Percentiles rank a stretch among this genome's conserved stretches.
These are phyloP conservation scores for Dasysyrphus tricinctus DNA, from an alignment of 2,888 invertebrate genomes.

Conservation along the genomic window DNA sequence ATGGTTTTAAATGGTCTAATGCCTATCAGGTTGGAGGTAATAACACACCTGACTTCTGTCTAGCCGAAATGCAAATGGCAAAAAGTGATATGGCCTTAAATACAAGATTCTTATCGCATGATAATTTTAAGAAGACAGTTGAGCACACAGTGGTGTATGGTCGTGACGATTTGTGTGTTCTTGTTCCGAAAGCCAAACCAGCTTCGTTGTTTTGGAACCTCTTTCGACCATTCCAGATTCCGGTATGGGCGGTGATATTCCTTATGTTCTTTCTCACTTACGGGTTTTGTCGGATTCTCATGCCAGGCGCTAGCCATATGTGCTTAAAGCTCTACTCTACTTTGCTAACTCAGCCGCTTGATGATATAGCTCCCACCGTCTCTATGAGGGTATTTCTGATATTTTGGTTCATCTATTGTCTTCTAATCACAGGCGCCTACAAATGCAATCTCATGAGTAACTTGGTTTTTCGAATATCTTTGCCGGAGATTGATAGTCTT, in stretches of 20 bases:
- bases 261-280: slow-evolving; percentile 77
- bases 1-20: slow-evolving; percentile 43
- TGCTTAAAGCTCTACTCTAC: slow-evolving; percentile 78
- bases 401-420: slow-evolving; percentile 81
- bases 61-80: slow-evolving; percentile 77
- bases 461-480: slow-evolving; percentile 79
- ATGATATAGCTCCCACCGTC: slow-evolving; percentile 65
- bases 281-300: slow-evolving; percentile 76
- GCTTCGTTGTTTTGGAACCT: slow-evolving; percentile 84
- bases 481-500: slow-evolving; percentile 80
- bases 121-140: slow-evolving; percentile 84
- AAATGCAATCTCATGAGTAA: slow-evolving; percentile 82
- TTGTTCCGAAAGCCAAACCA: slow-evolving; percentile 84
- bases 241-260: slow-evolving; percentile 79
- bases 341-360: slow-evolving; percentile 78
- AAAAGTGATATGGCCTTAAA: slow-evolving; percentile 84
- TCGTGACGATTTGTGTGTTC: slow-evolving; percentile 85
- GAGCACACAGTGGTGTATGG: slow-evolving; percentile 85
- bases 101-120: slow-evolving; percentile 84
- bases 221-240: slow-evolving; percentile 80
- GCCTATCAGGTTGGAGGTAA: slow-evolving; percentile 49
- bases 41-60: slow-evolving; percentile 78
- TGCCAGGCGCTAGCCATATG: slow-evolving; percentile 54
- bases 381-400: slow-evolving; percentile 79
- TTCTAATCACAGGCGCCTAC: slow-evolving; percentile 81